A percentile compares a stretch with the other conserved stretches of the same genome.
These are phyloP conservation scores for Drosophila atripex DNA, from an alignment of 2,888 invertebrate genomes.

Conservation along the genomic window DNA sequence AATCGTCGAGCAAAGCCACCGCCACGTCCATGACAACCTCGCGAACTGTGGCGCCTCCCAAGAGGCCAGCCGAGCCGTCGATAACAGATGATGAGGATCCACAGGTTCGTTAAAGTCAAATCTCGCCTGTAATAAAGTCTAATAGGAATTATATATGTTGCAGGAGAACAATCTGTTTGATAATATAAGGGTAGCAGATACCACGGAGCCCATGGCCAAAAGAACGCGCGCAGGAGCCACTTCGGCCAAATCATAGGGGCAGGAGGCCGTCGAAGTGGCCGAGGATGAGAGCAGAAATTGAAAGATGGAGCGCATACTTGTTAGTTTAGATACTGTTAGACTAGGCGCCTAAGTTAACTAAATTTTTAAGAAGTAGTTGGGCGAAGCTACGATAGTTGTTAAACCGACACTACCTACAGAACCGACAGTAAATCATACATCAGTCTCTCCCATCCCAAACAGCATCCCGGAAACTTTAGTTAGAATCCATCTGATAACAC, in stretches of 20 bases:
- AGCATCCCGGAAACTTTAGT: constrained; percentile 11
- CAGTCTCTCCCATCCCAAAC: neutral
- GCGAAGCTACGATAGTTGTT: constrained; percentile 62
- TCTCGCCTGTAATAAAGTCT: neutral
- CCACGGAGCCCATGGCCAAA: constrained; percentile 76
- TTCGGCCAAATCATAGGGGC: constrained; percentile 65
- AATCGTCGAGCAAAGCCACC: constrained; percentile 53
- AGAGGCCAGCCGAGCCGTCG: constrained; percentile 53
- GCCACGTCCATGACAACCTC: constrained; percentile 42
- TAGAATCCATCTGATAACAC: constrained; percentile 6
- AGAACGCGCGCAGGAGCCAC: constrained; percentile 72
- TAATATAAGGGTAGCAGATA: constrained; percentile 71
- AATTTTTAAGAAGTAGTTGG: constrained; percentile 69
- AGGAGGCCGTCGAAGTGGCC: neutral
- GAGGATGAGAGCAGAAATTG: neutral
- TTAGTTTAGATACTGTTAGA: constrained; percentile 74
- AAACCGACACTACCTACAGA: constrained; percentile 52
- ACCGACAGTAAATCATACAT: constrained; percentile 33
- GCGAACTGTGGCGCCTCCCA: constrained; percentile 44
- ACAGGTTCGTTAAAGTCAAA: constrained; percentile 45
- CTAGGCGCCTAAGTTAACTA: constrained; percentile 76
- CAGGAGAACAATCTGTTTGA: constrained; percentile 75
- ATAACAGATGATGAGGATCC: constrained; percentile 63
- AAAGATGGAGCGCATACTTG: constrained; percentile 50
- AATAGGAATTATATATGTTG: neutral